Evolutionary conservation across 2,888 invertebrate genomes (phyloP).

Genomic region (Glaucopsyche alexis): DNA sequence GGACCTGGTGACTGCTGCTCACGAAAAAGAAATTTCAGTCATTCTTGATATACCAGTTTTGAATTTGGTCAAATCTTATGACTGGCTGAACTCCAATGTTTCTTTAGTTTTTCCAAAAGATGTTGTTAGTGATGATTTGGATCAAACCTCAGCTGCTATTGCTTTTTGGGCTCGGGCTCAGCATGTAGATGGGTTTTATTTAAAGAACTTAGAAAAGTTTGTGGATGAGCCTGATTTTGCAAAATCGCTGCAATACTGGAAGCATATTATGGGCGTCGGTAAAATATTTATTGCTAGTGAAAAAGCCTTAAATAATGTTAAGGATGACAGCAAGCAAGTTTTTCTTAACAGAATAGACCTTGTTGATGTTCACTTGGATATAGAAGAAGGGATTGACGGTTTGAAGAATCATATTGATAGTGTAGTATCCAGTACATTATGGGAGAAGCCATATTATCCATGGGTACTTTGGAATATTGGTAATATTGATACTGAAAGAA

Average conservation of each 20-base stretch:
- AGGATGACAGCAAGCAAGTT: slow-evolving; percentile 73
- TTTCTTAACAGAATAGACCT: slow-evolving; percentile 85
- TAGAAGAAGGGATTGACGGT: slow-evolving; percentile 76
- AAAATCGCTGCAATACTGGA: slow-evolving; percentile 83
- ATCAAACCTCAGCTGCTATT: slow-evolving; percentile 63
- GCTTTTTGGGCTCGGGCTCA: slow-evolving; percentile 74
- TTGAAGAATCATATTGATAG: slow-evolving; percentile 81
- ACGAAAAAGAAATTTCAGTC: slow-evolving; percentile 86
- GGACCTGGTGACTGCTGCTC: slow-evolving; percentile 81
- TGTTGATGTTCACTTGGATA: slow-evolving; percentile 84
- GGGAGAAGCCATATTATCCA: slow-evolving; percentile 82
- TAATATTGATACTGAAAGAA: slow-evolving; percentile 80
- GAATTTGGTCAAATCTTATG: slow-evolving; percentile 58
- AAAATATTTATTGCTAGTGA: slow-evolving; percentile 85
- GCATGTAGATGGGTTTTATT: slow-evolving; percentile 93
- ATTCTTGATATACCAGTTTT: slow-evolving; percentile 87
- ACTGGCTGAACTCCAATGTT: slow-evolving; percentile 49
- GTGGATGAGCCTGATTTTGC: slow-evolving; percentile 81
- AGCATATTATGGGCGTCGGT: slow-evolving; percentile 80
- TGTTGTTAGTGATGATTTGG: slow-evolving; percentile 50
- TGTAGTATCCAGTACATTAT: slow-evolving; percentile 79
- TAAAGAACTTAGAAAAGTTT: slow-evolving; percentile 87
- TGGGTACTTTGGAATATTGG: slow-evolving; percentile 92
- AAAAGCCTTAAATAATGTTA: slow-evolving; percentile 70
- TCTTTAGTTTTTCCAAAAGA: slow-evolving; percentile 71